phyloP scores from a whole-genome alignment of 1,140 invertebrate genomes.

The Saccostrea echinata region DNA sequence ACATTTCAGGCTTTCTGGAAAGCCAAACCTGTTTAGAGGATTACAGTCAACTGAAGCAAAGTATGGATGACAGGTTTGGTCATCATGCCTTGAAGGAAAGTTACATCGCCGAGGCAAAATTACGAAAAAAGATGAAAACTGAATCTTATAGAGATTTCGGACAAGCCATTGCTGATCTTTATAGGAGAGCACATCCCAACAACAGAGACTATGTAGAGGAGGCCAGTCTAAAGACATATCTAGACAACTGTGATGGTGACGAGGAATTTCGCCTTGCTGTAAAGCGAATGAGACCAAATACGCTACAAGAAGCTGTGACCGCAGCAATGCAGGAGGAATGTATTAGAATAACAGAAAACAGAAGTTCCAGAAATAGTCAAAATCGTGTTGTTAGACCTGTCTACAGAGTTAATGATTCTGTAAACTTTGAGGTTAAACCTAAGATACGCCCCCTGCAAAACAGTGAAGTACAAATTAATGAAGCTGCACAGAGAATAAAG shows the following conservation, averaged over 20 bases:
- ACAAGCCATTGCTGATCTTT: conserved; percentile 51
- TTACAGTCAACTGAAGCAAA: conserved; percentile 38
- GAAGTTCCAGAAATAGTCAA: background rate
- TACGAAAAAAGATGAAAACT: conserved; percentile 30
- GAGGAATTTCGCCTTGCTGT: conserved; percentile 53
- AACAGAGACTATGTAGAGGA: background rate
- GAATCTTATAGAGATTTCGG: conserved; percentile 57
- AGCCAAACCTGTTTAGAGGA: too few relatives aligned
- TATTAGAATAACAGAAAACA: conserved; percentile 40
- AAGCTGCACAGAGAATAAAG: too few relatives aligned
- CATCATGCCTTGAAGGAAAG: conserved; percentile 56
- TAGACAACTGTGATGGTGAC: conserved; percentile 21
- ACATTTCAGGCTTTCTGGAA: too few relatives aligned
- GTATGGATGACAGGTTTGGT: conserved; percentile 26
- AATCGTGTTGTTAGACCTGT: background rate
- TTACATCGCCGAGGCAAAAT: conserved; percentile 53
- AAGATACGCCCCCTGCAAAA: too few relatives aligned
- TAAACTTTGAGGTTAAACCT: too few relatives aligned
- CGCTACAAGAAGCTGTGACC: conserved; percentile 41
- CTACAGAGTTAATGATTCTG: too few relatives aligned
- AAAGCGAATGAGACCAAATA: conserved; percentile 51
- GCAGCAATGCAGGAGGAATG: conserved; percentile 59
- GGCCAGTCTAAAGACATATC: too few relatives aligned
- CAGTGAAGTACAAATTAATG: too few relatives aligned
- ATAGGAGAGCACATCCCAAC: conserved; percentile 48